Evolutionary conservation across 2,113 vertebrate genomes (phyloP), one percentile per base, ranked within the genome.

Genomic region (Archilochus colubris): DNA sequence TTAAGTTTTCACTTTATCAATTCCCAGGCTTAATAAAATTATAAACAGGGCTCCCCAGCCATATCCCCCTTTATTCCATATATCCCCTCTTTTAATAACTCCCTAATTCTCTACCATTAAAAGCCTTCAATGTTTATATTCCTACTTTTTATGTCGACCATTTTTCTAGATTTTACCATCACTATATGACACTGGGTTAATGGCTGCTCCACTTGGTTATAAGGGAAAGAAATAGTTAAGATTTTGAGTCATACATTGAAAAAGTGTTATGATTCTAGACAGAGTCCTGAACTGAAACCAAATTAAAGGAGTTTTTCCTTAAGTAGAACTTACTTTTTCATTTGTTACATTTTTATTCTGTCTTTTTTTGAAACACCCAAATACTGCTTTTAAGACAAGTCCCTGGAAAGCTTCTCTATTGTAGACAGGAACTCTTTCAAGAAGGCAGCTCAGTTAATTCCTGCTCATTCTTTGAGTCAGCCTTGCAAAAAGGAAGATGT

Each of bases 1-100:
- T 54, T 43, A 86, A 21, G 11, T 90, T 93, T 97, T 86, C 50
- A 72, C 38, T 94, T 88, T 86, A 86, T 94, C 83, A 91, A 91
- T 69, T 88, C 68, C 17, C 31, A 90, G 81, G 40, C 31, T 50
- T 94, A 91, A 93, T 81, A 81, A 91, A 94, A 68, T 66, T 33
- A 53, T 67, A 77, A 80, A 64, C 19, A 67, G 50, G 13, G 2
- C 61, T 93, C 84, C 43, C 31, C 18, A 79, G 31, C 10, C 23
- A 30, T 82, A 67, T 69, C 85, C 63, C 40, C 8, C 40, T 78
- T 91, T 88, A 88, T 83, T 90, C 91, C 64, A 9, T 67, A 61
- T 78, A 75, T 57, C 12, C 2, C 82, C 25, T 82, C 12, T 18
- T 88, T 88, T 89, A 93, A 89, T 44, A 85, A 58, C n/a, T 93